Percentiles rank a stretch among this genome's conserved stretches.
phyloP scores from a whole-genome alignment of 1,140 invertebrate species.

The Vanessa tameamea region DNA sequence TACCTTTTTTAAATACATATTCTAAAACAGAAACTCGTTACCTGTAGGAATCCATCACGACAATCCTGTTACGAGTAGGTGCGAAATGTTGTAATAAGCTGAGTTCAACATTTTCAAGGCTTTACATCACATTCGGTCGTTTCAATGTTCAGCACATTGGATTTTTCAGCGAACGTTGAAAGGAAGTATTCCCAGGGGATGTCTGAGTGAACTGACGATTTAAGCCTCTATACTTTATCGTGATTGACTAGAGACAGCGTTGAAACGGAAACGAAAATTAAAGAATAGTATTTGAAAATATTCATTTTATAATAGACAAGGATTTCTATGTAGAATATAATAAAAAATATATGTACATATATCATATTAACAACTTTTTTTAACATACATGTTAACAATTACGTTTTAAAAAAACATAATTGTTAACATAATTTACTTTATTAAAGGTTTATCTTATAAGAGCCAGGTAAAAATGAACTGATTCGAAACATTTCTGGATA shows the following conservation, averaged over 20 bases:
- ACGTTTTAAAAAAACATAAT: too few relatives aligned
- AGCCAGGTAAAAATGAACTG: too few relatives aligned
- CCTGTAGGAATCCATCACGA: constrained; percentile 41
- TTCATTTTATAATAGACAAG: neutral
- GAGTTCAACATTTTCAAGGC: constrained; percentile 45
- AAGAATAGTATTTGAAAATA: neutral
- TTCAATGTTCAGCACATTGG: constrained; percentile 49
- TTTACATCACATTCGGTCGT: constrained; percentile 42
- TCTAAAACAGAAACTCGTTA: neutral
- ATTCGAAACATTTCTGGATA: too few relatives aligned
- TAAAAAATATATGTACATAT: too few relatives aligned
- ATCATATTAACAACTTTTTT: too few relatives aligned
- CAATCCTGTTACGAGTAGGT: constrained; percentile 35
- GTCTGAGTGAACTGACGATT: constrained; percentile 48
- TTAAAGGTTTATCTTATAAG: too few relatives aligned
- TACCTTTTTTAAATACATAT: neutral
- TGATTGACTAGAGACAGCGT: constrained; percentile 33
- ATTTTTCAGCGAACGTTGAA: constrained; percentile 56
- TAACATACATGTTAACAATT: too few relatives aligned
- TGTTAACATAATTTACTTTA: too few relatives aligned
- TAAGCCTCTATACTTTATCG: constrained; percentile 50
- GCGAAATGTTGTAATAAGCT: constrained; percentile 43
- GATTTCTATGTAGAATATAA: too few relatives aligned
- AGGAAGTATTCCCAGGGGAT: constrained; percentile 59
- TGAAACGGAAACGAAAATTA: constrained; percentile 1